Conservation (phyloP, 2,888 invertebrate species). For the Isoperla grammatica region DNA sequence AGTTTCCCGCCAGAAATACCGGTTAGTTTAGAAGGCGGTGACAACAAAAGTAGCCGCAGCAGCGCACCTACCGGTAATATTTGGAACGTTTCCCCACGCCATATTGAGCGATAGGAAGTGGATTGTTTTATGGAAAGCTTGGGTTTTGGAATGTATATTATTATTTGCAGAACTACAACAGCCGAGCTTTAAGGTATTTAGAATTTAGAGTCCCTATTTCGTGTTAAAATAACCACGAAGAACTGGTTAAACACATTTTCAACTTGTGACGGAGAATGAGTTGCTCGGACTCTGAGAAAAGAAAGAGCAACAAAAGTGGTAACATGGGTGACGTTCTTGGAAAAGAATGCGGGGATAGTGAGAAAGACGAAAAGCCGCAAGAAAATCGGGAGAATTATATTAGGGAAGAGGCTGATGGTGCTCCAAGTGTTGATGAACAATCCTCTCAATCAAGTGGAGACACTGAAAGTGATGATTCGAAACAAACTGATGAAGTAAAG, state of each 20-base stretch:
- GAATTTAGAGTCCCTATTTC: background rate
- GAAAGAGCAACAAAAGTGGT: conserved; percentile 35
- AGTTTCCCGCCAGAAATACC: too few relatives aligned
- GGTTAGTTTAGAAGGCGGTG: too few relatives aligned
- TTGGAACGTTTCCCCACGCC: conserved; percentile 30
- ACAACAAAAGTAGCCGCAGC: too few relatives aligned
- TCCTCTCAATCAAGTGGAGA: conserved; percentile 27
- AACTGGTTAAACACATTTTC: conserved; percentile 13
- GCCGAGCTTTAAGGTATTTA: background rate
- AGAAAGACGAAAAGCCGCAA: conserved; percentile 30
- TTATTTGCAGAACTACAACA: background rate
- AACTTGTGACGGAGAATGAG: conserved; percentile 31
- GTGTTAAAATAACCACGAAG: conserved; percentile 19
- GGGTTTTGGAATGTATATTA: too few relatives aligned
- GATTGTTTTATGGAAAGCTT: background rate
- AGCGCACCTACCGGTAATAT: background rate
- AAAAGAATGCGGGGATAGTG: conserved; percentile 37
- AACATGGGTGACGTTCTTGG: conserved; percentile 43
- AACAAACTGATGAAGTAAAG: conserved; percentile 26
- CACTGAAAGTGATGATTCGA: conserved; percentile 23
- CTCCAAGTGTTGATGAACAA: conserved; percentile 31
- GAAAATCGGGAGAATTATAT: conserved; percentile 31
- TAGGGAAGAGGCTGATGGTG: conserved; percentile 32
- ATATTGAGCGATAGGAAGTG: conserved; percentile 35
- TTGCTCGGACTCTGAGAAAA: conserved; percentile 34